These are phyloP conservation scores for Sycophila texana DNA, from an alignment of 2,888 invertebrate species.

Conservation along the genomic window DNA sequence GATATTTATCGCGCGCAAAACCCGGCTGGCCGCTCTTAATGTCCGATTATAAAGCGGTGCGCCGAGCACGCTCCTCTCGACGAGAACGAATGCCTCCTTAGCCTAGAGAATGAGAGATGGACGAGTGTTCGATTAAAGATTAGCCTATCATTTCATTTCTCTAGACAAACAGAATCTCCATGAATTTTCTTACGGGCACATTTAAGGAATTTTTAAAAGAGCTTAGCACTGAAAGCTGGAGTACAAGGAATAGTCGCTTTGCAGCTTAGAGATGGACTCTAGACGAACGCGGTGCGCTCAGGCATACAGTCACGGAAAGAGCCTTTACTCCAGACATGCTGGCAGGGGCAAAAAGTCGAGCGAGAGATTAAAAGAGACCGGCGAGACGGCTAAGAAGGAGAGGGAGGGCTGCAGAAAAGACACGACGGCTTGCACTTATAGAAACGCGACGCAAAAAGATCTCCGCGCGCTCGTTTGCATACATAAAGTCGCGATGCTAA, in stretches of 20 bases:
- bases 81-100: constrained; percentile 35
- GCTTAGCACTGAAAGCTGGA: too few species aligned
- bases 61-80: background rate
- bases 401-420: background rate
- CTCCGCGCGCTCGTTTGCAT: constrained; percentile 54
- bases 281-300: too few species aligned
- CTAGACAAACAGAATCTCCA: too few species aligned
- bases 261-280: too few species aligned
- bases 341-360: background rate
- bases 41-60: constrained; percentile 45
- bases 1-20: constrained; percentile 52
- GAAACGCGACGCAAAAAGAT: constrained; percentile 28
- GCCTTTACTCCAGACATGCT: too few species aligned
- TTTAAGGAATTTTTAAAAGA: too few species aligned
- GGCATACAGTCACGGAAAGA: too few species aligned
- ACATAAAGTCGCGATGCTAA: constrained; percentile 57
- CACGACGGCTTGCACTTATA: constrained; percentile 12
- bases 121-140: too few species aligned
- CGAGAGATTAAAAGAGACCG: constrained; percentile 8
- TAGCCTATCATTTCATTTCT: too few species aligned
- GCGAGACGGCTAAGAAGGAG: background rate
- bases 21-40: constrained; percentile 44
- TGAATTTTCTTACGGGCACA: too few species aligned
- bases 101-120: background rate
- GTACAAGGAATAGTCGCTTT: too few species aligned